These are phyloP conservation scores for Nestor notabilis DNA, from an alignment of 2,113 vertebrate genomes.

Conservation along the genomic window DNA sequence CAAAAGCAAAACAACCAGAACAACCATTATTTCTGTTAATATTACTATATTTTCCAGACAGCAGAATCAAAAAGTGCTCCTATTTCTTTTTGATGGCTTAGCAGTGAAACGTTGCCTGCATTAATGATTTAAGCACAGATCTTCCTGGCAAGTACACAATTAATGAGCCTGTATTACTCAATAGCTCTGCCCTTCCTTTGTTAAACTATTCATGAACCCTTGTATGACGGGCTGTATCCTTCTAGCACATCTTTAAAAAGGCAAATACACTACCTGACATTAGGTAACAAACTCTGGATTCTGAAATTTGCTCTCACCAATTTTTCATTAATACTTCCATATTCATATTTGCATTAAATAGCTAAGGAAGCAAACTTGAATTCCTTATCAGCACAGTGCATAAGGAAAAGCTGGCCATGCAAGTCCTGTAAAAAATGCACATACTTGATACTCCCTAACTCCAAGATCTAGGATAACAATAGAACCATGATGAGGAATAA, in stretches of 20 bases:
- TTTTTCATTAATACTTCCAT: conserved; percentile 15
- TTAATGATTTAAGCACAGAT: conserved; percentile 92
- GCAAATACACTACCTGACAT: conserved; percentile 9
- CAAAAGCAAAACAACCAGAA: conserved; percentile 66
- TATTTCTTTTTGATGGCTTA: conserved; percentile 70
- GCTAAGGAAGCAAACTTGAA: conserved; percentile 7
- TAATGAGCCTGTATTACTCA: conserved; percentile 93
- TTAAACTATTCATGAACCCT: conserved; percentile 91
- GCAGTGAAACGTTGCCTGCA: conserved; percentile 80
- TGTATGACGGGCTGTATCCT: conserved; percentile 76
- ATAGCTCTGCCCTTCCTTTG: conserved; percentile 82
- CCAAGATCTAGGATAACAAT: conserved; percentile 79
- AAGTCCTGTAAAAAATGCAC: conserved; percentile 70
- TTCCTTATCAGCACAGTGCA: conserved; percentile 8
- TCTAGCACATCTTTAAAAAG: conserved; percentile 23
- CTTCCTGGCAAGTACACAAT: conserved; percentile 87
- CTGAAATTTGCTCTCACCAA: conserved; percentile 48
- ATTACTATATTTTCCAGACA: conserved; percentile 67
- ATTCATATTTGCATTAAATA: conserved; percentile 12
- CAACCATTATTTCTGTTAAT: conserved; percentile 59
- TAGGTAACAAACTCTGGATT: conserved; percentile 48
- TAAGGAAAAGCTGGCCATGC: conserved; percentile 44
- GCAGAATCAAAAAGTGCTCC: conserved; percentile 68
- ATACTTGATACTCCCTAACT: conserved; percentile 82
- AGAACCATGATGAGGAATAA: conserved; percentile 77